Percentiles rank a stretch among this genome's conserved stretches.
These are phyloP conservation scores for Anolis apletophallus DNA, from an alignment of 2,797 vertebrate genomes.

Conservation along the genomic window DNA sequence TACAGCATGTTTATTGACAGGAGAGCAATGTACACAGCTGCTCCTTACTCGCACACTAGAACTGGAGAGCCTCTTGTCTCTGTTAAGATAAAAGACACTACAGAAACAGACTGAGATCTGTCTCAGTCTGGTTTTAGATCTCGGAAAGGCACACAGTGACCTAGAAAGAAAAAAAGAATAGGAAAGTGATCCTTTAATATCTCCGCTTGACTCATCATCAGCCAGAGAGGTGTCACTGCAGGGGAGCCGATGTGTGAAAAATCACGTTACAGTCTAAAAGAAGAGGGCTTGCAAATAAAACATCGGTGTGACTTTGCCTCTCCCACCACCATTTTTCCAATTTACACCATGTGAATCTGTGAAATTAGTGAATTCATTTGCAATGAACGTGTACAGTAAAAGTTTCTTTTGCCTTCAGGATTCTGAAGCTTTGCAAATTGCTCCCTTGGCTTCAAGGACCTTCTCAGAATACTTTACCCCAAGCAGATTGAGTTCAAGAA, in stretches of 20 bases:
- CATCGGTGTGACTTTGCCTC: neutral
- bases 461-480: neutral
- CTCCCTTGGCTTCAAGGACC: neutral
- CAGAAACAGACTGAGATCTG: neutral
- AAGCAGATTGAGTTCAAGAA: neutral
- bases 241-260: neutral
- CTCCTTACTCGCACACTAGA: neutral
- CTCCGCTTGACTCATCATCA: neutral
- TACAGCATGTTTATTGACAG: neutral
- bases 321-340: neutral
- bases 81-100: neutral
- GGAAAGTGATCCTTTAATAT: conserved; percentile 18
- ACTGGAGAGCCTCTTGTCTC: neutral
- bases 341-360: neutral
- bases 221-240: conserved; percentile 1
- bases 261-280: neutral
- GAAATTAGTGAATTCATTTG: neutral
- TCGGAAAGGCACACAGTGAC: neutral
- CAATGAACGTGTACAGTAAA: neutral
- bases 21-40: neutral
- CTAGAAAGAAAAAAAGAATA: conserved; percentile 11
- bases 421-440: neutral
- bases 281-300: neutral
- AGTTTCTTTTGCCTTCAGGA: neutral
- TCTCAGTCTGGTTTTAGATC: conserved; percentile 2